These are phyloP conservation scores for Coelopa pilipes DNA, from an alignment of 2,888 invertebrate species.

Conservation along the genomic window DNA sequence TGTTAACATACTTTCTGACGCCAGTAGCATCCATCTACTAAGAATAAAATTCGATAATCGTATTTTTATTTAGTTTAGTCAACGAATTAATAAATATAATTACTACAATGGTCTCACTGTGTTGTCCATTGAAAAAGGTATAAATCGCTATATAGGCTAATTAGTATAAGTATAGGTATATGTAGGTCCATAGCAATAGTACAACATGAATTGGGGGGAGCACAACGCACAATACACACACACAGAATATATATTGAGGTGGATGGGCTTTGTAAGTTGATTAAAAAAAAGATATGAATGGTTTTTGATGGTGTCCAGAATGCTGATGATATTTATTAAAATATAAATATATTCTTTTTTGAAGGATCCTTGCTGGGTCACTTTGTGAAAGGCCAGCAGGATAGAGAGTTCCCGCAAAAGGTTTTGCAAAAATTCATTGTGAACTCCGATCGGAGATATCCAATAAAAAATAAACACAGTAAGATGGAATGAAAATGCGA, in stretches of 20 bases:
- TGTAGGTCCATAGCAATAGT: neutral
- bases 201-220: neutral
- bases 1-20: slow-evolving; percentile 31
- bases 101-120: neutral
- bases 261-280: slow-evolving; percentile 41
- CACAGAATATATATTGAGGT: slow-evolving; percentile 35
- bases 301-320: slow-evolving; percentile 61
- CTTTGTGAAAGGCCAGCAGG: slow-evolving; percentile 13
- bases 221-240: slow-evolving; percentile 49
- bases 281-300: slow-evolving; percentile 51
- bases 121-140: neutral
- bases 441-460: too few species aligned
- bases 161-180: neutral
- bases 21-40: slow-evolving; percentile 13
- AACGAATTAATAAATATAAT: neutral
- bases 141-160: neutral
- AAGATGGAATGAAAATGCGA: slow-evolving; percentile 27
- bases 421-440: slow-evolving; percentile 9
- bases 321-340: slow-evolving; percentile 43
- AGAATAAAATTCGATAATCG: neutral
- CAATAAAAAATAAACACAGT: slow-evolving; percentile 9
- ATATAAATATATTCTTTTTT: neutral
- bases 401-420: slow-evolving; percentile 1
- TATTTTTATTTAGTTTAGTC: too few species aligned
- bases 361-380: slow-evolving; percentile 10